Conservation (phyloP, 1,140 invertebrate species). For the Latrodectus geometricus region DNA sequence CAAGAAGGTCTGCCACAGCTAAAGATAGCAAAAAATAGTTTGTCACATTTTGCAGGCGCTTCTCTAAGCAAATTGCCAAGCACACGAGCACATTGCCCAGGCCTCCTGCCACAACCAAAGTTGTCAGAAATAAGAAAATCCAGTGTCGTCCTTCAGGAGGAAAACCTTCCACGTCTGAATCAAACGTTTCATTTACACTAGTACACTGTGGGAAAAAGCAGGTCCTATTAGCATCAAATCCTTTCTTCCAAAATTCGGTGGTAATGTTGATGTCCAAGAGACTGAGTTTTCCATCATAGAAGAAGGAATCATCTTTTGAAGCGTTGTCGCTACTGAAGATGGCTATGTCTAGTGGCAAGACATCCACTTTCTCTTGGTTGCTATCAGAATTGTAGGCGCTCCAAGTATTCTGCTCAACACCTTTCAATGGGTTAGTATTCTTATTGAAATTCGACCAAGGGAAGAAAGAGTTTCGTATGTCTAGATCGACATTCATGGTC, state of each 20-base stretch:
- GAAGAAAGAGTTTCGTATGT: no score
- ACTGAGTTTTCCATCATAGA: neutral
- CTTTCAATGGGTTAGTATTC: no score
- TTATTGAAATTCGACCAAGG: no score
- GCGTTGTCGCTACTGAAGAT: constrained; percentile 21
- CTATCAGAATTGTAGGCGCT: neutral
- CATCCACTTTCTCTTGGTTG: neutral
- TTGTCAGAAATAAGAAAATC: constrained; percentile 78
- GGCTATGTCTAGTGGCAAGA: neutral
- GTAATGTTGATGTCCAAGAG: constrained; percentile 47
- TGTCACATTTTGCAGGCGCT: constrained; percentile 89
- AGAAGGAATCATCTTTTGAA: neutral
- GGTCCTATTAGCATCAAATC: neutral
- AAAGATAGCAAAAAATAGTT: constrained; percentile 95
- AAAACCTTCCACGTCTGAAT: neutral
- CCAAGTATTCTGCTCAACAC: neutral
- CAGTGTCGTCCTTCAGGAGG: constrained; percentile 74
- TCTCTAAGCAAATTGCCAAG: constrained; percentile 85
- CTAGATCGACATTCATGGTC: no score
- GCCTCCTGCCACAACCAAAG: constrained; percentile 84
- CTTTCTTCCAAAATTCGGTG: constrained; percentile 16
- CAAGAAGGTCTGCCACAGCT: constrained; percentile 91
- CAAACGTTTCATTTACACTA: neutral
- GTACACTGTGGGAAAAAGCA: constrained; percentile 1
- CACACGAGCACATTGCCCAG: constrained; percentile 93